These are phyloP conservation scores for Diabrotica undecimpunctata DNA, from an alignment of 1,140 invertebrate genomes.

Conservation along the genomic window DNA sequence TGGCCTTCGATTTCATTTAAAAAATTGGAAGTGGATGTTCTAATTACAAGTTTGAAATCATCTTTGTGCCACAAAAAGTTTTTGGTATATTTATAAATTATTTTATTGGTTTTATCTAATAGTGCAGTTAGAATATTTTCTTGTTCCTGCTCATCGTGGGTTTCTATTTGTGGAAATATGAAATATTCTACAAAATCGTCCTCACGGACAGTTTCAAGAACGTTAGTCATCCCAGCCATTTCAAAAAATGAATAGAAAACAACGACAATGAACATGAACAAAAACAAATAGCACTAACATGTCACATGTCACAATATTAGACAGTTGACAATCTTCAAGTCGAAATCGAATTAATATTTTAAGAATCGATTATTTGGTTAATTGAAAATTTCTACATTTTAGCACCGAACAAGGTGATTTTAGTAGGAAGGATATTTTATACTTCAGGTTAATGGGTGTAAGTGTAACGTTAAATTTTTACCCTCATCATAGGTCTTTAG, in stretches of 20 bases:
- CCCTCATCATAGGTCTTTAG: too few relatives aligned
- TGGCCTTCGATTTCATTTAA: slow-evolving; percentile 48
- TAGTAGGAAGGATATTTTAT: too few relatives aligned
- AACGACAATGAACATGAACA: not conserved
- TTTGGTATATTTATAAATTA: slow-evolving; percentile 46
- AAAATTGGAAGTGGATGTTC: slow-evolving; percentile 47
- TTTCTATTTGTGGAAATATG: slow-evolving; percentile 54
- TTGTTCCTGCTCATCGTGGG: slow-evolving; percentile 31
- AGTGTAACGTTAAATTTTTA: too few relatives aligned
- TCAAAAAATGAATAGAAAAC: slow-evolving; percentile 11
- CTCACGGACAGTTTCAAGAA: slow-evolving; percentile 54
- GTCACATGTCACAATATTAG: too few relatives aligned
- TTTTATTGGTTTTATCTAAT: slow-evolving; percentile 48
- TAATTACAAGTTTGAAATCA: slow-evolving; percentile 53
- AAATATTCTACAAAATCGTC: slow-evolving; percentile 70
- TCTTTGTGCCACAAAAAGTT: slow-evolving; percentile 70
- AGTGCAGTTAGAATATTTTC: slow-evolving; percentile 43
- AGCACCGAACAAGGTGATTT: too few relatives aligned
- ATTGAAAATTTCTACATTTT: too few relatives aligned
- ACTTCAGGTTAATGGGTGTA: too few relatives aligned
- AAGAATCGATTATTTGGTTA: too few relatives aligned
- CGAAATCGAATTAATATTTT: too few relatives aligned
- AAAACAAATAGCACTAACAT: not conserved
- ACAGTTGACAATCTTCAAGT: too few relatives aligned
- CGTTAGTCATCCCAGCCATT: slow-evolving; percentile 31